Evolutionary conservation across 2,888 invertebrate species (phyloP), one percentile per base, ranked within the genome.

Genomic region (Esperia sulphurella): DNA sequence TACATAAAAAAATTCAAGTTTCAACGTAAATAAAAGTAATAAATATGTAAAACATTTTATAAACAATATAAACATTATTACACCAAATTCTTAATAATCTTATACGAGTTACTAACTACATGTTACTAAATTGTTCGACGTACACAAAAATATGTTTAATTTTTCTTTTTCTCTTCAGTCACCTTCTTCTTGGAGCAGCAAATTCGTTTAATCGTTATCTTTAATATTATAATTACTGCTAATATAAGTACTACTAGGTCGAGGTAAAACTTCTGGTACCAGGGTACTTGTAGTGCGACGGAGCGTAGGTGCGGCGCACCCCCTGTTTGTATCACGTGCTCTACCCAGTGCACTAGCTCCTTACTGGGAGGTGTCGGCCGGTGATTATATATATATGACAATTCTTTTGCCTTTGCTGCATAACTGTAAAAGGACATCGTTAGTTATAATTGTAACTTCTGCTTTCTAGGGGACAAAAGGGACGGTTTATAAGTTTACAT

Each of bases 271-370:
- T 74, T 77, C 56, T 81, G 78, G 54, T 80, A 81, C 46, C 70
- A 58, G 9, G 73, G 64, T 0, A 74, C 44, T 40, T 57, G 38
- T 1, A 75, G 54, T 0, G 75, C 76, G 5, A 75, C 70, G 1
- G 82, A 80, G 7, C 71, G 68, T 3, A 90, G 65, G 63, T 93
- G 83, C 8, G 83, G 85, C 0, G 91, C 91, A 0, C 93, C 93
- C 7, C 81, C 71, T 0, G 92, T 91, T 51, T 85, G 73, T 0
- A 90, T 90, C 3, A 93, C 92, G 66, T 94, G 92, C 68, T 94
- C 93, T 35, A 93, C 89, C 94, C 94, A 94, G 78, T 92, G 93
- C 12, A 92, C 82, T 14, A 94, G 90, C 9, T 91, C 90, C 12
- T 91, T 90, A 44, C 92, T 74, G 0, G 94, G 91, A 6, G 88